Base-by-base conservation (phyloP, 2,888 invertebrate species). In the Baronia brevicornis region DNA sequence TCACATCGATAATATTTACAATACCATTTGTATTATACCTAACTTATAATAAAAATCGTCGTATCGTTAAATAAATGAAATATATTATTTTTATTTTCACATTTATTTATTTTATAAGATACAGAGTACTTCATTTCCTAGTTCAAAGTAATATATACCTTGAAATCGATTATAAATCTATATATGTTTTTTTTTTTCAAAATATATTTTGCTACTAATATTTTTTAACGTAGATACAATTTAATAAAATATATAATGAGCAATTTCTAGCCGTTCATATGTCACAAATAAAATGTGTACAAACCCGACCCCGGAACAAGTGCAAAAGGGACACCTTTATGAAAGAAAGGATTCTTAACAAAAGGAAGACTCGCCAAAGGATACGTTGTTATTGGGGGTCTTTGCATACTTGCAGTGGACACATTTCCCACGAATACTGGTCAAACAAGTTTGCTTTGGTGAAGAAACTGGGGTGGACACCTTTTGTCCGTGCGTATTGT, bases 401-500 rank as follows among this genome's bases (percentile, higher is more conserved):
- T 30, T 15, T 6, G 8, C 13, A 18, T 31, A 39, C 28, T 41
- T 38, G 36, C 43, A 61, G 54, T 71, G 73, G 74, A 66, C 70
- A 70, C 53, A 52, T 59, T 79, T 79, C 77, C 71, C 79, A 78
- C 68, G 66, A 12, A 35, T 46, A 68, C 71, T 69, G 74, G 79
- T 78, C 71, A 74, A 63, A 77, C 79, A 51, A 62, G 78, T 78
- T 78, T 65, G 44, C 47, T 36, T 35, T 3, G 31, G 12, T 20
- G 11, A 2, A 34, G 28, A 46, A 44, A 42, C 33, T 36, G 39
- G 39, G 67, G 64, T 61, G 63, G 62, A 61, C 63, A 51, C 46
- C 52, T 54, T 58, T 44, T 47, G 54, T 54, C 53, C 51, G 38
- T 40, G 20, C 20, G 33, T 28, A 34, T 39, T 30, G 30, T 48